These are phyloP conservation scores for Sarcophaga caerulescens DNA, from an alignment of 2,888 invertebrate species.

Conservation along the genomic window DNA sequence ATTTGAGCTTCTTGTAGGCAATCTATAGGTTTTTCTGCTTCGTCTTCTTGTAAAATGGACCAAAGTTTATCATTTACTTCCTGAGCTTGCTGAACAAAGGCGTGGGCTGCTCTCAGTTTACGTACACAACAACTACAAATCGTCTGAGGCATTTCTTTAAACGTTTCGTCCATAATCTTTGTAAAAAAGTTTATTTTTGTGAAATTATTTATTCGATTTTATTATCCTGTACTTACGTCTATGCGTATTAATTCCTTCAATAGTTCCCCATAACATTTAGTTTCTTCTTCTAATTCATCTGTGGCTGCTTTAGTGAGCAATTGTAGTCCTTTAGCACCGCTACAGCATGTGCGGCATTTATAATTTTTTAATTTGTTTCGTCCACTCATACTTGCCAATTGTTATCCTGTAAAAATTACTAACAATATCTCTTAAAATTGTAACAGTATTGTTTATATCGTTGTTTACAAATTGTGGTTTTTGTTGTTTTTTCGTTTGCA, in stretches of 20 bases:
- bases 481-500: conserved; percentile 29
- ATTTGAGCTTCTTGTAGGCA: conserved; percentile 62
- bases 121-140: conserved; percentile 49
- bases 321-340: conserved; percentile 57
- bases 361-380: conserved; percentile 34
- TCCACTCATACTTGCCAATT: conserved; percentile 30
- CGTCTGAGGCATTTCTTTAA: conserved; percentile 31
- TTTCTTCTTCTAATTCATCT: conserved; percentile 37
- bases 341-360: conserved; percentile 63
- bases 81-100: conserved; percentile 46
- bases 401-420: not conserved
- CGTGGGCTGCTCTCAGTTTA: conserved; percentile 50
- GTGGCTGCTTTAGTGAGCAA: conserved; percentile 45
- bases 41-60: conserved; percentile 22
- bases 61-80: conserved; percentile 51
- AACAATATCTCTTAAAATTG: conserved; percentile 6
- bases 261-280: conserved; percentile 48
- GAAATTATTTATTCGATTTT: not conserved
- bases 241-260: conserved; percentile 51
- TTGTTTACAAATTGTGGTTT: conserved; percentile 54
- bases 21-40: conserved; percentile 46
- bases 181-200: conserved; percentile 27
- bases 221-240: conserved; percentile 39
- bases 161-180: conserved; percentile 46
- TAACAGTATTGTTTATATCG: conserved; percentile 46